phyloP scores from a whole-genome alignment of 2,888 invertebrate species.

The Melieria omissa region DNA sequence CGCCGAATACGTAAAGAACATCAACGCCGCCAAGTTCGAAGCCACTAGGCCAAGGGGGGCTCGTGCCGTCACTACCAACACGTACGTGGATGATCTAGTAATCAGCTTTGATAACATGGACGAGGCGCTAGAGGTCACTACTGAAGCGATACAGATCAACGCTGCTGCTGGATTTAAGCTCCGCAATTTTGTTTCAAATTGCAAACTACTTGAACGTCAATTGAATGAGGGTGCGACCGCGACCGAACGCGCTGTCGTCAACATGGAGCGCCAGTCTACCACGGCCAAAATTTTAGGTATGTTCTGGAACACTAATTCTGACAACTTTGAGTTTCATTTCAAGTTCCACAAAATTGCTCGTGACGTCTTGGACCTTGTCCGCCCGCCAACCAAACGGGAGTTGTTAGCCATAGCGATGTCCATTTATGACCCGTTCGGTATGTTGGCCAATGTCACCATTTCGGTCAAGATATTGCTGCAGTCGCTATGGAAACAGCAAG shows the following conservation, averaged over 20 bases:
- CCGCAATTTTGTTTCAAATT: slow-evolving; percentile 4
- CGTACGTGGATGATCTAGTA: slow-evolving; percentile 44
- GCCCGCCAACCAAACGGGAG: slow-evolving; percentile 35
- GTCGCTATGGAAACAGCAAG: slow-evolving; percentile 34
- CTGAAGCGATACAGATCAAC: background rate
- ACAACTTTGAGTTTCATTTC: background rate
- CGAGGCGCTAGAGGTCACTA: slow-evolving; percentile 27
- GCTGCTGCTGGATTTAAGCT: slow-evolving; percentile 11
- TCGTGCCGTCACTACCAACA: slow-evolving; percentile 37
- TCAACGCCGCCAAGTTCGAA: slow-evolving; percentile 44
- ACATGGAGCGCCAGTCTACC: background rate
- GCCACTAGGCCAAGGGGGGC: slow-evolving; percentile 37
- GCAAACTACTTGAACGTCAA: background rate
- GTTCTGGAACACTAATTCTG: background rate
- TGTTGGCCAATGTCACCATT: slow-evolving; percentile 29
- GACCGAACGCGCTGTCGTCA: background rate
- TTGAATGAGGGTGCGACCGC: background rate
- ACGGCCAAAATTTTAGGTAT: slow-evolving; percentile 7
- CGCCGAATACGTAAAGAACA: slow-evolving; percentile 47
- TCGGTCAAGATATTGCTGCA: slow-evolving; percentile 33
- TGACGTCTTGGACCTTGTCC: background rate
- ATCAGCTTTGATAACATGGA: slow-evolving; percentile 49
- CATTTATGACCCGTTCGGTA: slow-evolving; percentile 41
- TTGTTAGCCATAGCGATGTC: slow-evolving; percentile 41
- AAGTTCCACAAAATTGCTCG: background rate